Percentiles rank a stretch among this genome's conserved stretches.
Evolutionary conservation across 2,113 vertebrate species (phyloP).

Genomic region (Argyrosomus japonicus): DNA sequence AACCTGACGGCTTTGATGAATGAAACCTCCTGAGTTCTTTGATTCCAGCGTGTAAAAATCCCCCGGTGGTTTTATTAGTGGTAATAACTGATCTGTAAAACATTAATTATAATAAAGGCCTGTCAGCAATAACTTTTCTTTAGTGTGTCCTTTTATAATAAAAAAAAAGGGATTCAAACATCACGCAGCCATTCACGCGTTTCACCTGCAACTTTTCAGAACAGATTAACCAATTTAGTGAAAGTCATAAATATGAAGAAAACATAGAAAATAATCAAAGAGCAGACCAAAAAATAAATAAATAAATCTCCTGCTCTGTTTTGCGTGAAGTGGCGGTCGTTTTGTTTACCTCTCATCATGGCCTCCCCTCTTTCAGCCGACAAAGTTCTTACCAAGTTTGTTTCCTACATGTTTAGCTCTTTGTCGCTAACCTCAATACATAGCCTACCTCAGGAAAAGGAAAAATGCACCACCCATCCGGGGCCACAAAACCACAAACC

Average conservation of each 20-base stretch:
- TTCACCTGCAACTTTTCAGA: neutral
- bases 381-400: constrained; percentile 2
- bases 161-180: too few species aligned
- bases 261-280: neutral
- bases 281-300: neutral
- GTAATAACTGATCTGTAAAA: neutral
- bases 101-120: neutral
- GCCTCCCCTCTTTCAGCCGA: constrained; percentile 11
- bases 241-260: neutral
- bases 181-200: neutral
- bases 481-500: constrained; percentile 76
- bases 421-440: constrained; percentile 65
- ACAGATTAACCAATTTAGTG: neutral
- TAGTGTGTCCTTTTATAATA: neutral
- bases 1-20: neutral
- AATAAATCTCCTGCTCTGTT: neutral
- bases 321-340: neutral
- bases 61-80: neutral
- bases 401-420: constrained; percentile 55
- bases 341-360: constrained; percentile 39
- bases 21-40: neutral
- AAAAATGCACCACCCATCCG: constrained; percentile 78
- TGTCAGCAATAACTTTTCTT: neutral
- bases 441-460: constrained; percentile 72
- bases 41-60: neutral